Conservation (phyloP, 2,797 vertebrate genomes). For the Sebastes flavidus region DNA sequence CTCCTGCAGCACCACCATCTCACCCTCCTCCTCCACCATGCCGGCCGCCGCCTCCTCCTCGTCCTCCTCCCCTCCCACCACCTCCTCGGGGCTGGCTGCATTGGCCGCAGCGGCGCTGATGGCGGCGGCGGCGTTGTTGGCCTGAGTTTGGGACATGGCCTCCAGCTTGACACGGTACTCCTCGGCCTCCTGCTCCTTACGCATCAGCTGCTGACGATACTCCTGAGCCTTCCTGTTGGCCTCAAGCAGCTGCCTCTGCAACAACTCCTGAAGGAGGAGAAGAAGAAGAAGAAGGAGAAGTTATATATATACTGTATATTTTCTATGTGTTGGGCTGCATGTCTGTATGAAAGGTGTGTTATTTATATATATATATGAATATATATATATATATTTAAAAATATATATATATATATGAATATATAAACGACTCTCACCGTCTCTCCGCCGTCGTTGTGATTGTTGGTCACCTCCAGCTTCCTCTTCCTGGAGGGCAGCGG, state of each 20-base stretch:
- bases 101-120: not conserved
- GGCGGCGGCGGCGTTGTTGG: slow-evolving; percentile 37
- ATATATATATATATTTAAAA: too few species aligned
- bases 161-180: slow-evolving; percentile 86
- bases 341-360: too few species aligned
- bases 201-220: slow-evolving; percentile 87
- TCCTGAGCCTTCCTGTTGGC: slow-evolving; percentile 87
- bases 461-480: slow-evolving; percentile 77
- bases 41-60: slow-evolving; percentile 58
- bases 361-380: too few species aligned
- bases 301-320: too few species aligned
- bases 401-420: too few species aligned
- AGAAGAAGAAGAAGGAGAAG: not conserved
- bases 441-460: slow-evolving; percentile 74
- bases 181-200: slow-evolving; percentile 91
- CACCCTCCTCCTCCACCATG: slow-evolving; percentile 69
- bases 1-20: slow-evolving; percentile 81
- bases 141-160: slow-evolving; percentile 82
- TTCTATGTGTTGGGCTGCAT: too few species aligned
- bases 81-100: slow-evolving; percentile 68
- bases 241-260: slow-evolving; percentile 86
- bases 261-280: slow-evolving; percentile 59
- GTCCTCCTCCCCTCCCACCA: slow-evolving; percentile 71
- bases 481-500: slow-evolving; percentile 82
- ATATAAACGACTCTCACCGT: slow-evolving; percentile 67